Evolutionary conservation across 2,888 invertebrate genomes (phyloP).

Genomic region (Lasioglossum villosulum): DNA sequence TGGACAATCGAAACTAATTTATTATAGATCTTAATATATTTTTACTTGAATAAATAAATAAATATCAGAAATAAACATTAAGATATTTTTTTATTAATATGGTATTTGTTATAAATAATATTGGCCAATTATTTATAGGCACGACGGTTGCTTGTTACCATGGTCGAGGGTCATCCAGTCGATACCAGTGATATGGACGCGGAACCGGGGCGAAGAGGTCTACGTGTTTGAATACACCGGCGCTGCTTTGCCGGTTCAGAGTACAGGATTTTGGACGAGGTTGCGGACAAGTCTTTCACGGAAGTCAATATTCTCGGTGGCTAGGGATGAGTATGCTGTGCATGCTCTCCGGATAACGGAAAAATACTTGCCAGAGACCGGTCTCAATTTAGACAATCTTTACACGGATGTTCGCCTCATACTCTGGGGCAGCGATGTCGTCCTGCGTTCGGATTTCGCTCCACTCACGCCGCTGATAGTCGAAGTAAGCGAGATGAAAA

Average conservation of each 20-base stretch:
- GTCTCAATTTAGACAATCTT: constrained; percentile 71
- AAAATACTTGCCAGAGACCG: constrained; percentile 69
- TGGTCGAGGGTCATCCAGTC: constrained; percentile 77
- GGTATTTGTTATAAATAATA: background rate
- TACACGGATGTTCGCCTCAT: constrained; percentile 79
- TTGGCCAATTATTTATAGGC: constrained; percentile 71
- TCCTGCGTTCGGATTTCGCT: constrained; percentile 78
- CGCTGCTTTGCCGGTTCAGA: constrained; percentile 78
- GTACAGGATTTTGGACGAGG: constrained; percentile 72
- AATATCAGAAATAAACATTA: background rate
- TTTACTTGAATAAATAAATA: background rate
- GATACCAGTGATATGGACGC: constrained; percentile 80
- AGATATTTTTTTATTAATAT: background rate
- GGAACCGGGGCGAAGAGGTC: constrained; percentile 77
- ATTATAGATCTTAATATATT: background rate
- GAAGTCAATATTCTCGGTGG: constrained; percentile 65
- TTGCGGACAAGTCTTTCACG: constrained; percentile 68
- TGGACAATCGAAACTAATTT: background rate
- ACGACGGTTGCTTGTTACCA: constrained; percentile 82
- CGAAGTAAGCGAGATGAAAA: constrained; percentile 73
- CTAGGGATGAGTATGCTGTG: constrained; percentile 74
- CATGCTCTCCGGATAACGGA: constrained; percentile 72
- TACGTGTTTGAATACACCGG: constrained; percentile 79
- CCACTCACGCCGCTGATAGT: constrained; percentile 76
- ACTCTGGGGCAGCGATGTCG: constrained; percentile 78